Evolutionary conservation across 2,888 invertebrate species (phyloP).

Genomic region (Drosophila vallismaia): DNA sequence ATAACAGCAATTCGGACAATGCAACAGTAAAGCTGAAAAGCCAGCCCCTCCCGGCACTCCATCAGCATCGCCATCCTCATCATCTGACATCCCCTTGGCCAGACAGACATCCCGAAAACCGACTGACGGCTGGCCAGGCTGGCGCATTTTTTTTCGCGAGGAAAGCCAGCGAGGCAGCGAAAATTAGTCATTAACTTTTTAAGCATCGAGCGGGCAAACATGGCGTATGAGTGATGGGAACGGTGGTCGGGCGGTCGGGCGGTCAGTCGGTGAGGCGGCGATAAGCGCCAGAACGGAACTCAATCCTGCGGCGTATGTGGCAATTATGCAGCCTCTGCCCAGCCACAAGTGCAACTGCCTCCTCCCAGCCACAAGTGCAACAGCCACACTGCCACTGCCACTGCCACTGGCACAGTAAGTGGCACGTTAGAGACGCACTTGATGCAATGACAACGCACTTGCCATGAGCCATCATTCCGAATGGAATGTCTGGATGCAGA

Average conservation of each 20-base stretch:
- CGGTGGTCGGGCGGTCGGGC: conserved; percentile 55
- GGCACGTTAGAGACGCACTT: conserved; percentile 33
- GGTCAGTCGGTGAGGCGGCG: conserved; percentile 57
- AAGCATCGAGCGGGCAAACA: conserved; percentile 77
- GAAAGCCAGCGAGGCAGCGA: conserved; percentile 52
- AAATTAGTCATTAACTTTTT: conserved; percentile 78
- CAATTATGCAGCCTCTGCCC: conserved; percentile 59
- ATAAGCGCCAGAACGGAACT: conserved; percentile 64
- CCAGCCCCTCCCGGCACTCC: conserved; percentile 17
- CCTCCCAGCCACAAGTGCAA: not conserved
- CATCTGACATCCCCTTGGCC: conserved; percentile 39
- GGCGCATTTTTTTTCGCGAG: too few relatives aligned
- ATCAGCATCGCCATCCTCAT: conserved; percentile 54
- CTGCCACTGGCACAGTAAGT: conserved; percentile 16
- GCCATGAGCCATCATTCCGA: conserved; percentile 59
- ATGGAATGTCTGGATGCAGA: conserved; percentile 5
- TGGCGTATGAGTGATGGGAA: conserved; percentile 76
- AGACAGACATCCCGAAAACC: conserved; percentile 52
- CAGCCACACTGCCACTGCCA: conserved; percentile 12
- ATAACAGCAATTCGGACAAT: conserved; percentile 54
- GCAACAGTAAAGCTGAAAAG: conserved; percentile 27
- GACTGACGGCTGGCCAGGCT: conserved; percentile 51
- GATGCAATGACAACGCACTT: conserved; percentile 39
- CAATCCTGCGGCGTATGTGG: conserved; percentile 71
- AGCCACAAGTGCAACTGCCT: not conserved